Evolutionary conservation across 2,888 invertebrate genomes (phyloP), one percentile per base, ranked within the genome.

Genomic region (Abrostola triplasia): DNA sequence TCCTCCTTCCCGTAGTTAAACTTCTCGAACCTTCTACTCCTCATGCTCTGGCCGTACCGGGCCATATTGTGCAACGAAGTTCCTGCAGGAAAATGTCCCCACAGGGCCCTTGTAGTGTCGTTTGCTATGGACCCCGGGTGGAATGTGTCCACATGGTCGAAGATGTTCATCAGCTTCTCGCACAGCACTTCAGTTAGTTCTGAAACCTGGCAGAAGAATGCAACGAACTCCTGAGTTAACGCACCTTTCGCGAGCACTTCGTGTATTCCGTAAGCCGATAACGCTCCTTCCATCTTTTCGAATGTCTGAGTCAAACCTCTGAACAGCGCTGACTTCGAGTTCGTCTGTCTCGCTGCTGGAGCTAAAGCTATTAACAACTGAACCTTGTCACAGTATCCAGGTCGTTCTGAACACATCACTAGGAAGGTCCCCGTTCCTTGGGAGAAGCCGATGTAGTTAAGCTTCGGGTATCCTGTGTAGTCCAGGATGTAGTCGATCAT

Each of bases 341-440:
- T 80, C 54, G 92, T 83, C 88, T 95, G 88, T 6, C 92, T 86
- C 0, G 89, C 54, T 0, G 97, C 96, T 0, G 97, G 97, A 0
- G 97, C 97, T 59, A 97, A 77, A 0, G 95, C 95, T 64, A 96
- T 95, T 87, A 96, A 93, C 0, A 95, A 85, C 6, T 94, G 90
- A 0, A 96, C 94, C 87, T 97, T 97, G 0, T 93, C 85, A 86
- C 96, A 96, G 73, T 96, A 96, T 13, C 95, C 95, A 0, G 97
- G 96, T 53, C 89, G 88, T 74, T 95, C 95, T 0, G 96, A 96
- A 55, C 95, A 95, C 96, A 97, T 96, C 0, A 97, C 95, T 83
- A 95, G 96, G 41, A 73, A 76, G 0, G 71, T 55, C 87, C 84
- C 12, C 70, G 54, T 56, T 93, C 91, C 62, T 51, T 79, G 6